Evolutionary conservation across 1,140 invertebrate genomes (phyloP), one percentile per base, ranked within the genome.

Genomic region (Eumaeus atala): DNA sequence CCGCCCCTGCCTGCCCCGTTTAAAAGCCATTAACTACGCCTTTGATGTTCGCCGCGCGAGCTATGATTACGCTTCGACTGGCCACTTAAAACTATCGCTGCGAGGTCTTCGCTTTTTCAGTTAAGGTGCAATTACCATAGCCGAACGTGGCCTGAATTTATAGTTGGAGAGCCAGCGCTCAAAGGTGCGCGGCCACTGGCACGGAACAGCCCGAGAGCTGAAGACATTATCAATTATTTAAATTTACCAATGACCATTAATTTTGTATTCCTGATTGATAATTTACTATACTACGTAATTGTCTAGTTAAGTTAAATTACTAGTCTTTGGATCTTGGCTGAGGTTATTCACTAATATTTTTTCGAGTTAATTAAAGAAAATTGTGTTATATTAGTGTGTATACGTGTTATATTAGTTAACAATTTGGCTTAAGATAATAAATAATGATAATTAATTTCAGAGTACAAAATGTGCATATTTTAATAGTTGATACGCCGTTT

Each of bases 21-120:
- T 65, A 67, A 71, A 71, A 71, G 61, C 71, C 69, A 75, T 78
- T 74, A 75, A 60, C 62, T 42, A n/a, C 53, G 61, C 60, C 75
- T 83, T 83, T 83, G 79, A 83, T 80, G 60, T 70, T 56, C 62
- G 56, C 70, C 72, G 70, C 70, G 66, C n/a, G n/a, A n/a, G n/a
- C 63, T 77, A 67, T 76, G 74, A 77, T 76, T 70, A 67, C 66
- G 58, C 71, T 74, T 74, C 77, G 73, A 74, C 72, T 78, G 74
- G 60, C 75, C 77, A 78, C 75, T 78, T 82, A 72, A 68, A 74
- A 68, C 64, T 69, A 69, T 69, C 63, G 64, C 66, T 58, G 51
- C 38, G 56, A 44, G 40, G 40, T 44, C 40, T 44, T 44, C 40
- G 40, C 40, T 44, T 44, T 44, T 44, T 44, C 40, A 44, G 40